Conservation (phyloP, 2,113 vertebrate genomes). For the Eublepharis macularius region DNA sequence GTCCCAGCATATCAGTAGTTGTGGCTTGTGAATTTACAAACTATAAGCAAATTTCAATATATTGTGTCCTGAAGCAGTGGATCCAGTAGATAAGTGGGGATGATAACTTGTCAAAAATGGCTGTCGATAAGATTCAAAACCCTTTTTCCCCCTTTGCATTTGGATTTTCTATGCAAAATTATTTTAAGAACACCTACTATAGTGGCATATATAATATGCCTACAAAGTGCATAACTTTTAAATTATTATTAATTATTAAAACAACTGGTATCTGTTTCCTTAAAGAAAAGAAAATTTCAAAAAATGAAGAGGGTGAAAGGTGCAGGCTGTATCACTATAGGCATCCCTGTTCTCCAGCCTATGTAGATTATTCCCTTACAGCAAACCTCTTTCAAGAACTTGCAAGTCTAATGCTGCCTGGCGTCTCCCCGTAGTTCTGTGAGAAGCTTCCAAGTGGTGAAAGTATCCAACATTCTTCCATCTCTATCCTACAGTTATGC, state of each 20-base stretch:
- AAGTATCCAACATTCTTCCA: background rate
- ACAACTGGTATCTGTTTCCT: background rate
- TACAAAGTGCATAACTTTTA: accelerated
- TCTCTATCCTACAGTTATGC: background rate
- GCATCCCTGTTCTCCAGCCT: background rate
- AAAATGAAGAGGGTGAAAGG: background rate
- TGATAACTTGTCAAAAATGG: conserved; percentile 23
- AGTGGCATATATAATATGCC: background rate
- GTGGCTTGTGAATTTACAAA: conserved; percentile 2
- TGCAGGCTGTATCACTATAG: background rate
- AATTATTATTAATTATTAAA: no score
- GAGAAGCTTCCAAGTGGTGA: background rate
- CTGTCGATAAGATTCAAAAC: conserved; percentile 15
- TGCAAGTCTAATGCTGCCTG: background rate
- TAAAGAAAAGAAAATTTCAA: background rate
- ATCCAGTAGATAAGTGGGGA: background rate
- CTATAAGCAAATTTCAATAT: conserved; percentile 40
- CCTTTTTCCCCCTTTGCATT: background rate
- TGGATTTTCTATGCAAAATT: background rate
- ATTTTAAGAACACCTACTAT: background rate
- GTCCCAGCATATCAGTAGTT: background rate
- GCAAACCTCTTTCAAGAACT: background rate
- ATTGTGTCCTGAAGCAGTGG: conserved; percentile 9
- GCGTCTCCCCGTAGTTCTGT: background rate
- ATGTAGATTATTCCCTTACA: background rate